Conservation (phyloP, 2,113 vertebrate genomes). For the Cavia porcellus region DNA sequence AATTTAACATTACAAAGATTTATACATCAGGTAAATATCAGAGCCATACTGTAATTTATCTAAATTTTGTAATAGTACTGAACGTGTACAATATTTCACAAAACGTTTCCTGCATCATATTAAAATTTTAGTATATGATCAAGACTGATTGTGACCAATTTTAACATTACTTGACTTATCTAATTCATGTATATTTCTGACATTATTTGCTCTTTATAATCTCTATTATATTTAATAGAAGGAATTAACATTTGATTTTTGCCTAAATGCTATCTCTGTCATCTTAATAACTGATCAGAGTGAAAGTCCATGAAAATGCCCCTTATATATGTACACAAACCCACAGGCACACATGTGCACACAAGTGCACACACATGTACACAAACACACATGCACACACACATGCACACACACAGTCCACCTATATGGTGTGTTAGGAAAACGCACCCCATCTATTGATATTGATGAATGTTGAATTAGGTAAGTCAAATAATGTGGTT, state of each 20-base stretch:
- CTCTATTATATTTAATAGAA: too few relatives aligned
- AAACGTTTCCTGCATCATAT: not conserved
- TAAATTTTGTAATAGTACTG: slow-evolving; percentile 23
- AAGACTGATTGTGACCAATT: slow-evolving; percentile 6
- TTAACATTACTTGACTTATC: too few relatives aligned
- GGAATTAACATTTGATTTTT: slow-evolving; percentile 52
- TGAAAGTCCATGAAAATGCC: slow-evolving; percentile 38
- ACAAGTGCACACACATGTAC: not conserved
- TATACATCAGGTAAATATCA: not conserved
- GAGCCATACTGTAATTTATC: not conserved
- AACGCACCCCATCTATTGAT: not conserved
- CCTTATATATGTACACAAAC: not conserved
- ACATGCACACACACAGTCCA: not conserved
- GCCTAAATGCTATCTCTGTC: not conserved
- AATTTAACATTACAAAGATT: slow-evolving; percentile 38
- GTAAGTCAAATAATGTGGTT: slow-evolving; percentile 16
- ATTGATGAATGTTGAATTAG: slow-evolving; percentile 1
- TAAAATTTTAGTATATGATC: slow-evolving; percentile 5
- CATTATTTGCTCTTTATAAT: too few relatives aligned
- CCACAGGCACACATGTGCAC: too few relatives aligned
- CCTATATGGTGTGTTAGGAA: not conserved
- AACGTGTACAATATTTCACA: not conserved
- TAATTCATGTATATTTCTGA: too few relatives aligned
- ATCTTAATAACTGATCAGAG: not conserved
- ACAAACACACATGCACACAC: too few relatives aligned